Percentiles rank a stretch among this genome's conserved stretches.
Conservation (phyloP, 2,888 invertebrate species). For the Scaptomyza parva region DNA sequence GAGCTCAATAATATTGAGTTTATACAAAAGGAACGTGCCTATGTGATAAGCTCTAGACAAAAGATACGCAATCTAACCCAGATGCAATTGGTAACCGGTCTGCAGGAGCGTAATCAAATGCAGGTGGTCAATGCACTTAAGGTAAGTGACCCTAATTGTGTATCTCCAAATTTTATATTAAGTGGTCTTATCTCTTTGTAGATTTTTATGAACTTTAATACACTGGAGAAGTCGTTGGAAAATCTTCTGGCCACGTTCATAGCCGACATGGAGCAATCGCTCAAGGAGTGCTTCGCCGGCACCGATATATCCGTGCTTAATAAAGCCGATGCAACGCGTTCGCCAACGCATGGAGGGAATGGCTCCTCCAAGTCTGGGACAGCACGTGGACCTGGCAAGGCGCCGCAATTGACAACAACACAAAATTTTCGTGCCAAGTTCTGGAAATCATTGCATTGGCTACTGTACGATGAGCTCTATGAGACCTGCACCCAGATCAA, state of each 20-base stretch:
- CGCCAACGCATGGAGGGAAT: conserved; percentile 45
- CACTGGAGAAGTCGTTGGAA: conserved; percentile 82
- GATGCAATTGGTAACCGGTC: conserved; percentile 91
- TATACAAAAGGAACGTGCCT: conserved; percentile 90
- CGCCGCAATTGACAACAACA: conserved; percentile 86
- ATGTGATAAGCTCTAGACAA: conserved; percentile 89
- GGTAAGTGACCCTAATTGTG: conserved; percentile 80
- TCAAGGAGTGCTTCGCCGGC: conserved; percentile 84
- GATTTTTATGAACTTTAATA: conserved; percentile 84
- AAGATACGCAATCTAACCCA: conserved; percentile 93
- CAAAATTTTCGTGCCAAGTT: conserved; percentile 87
- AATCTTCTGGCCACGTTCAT: conserved; percentile 83
- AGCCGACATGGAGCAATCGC: conserved; percentile 83
- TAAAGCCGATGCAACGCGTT: conserved; percentile 84
- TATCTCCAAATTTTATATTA: not conserved
- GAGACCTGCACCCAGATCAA: conserved; percentile 88
- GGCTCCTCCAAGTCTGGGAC: conserved; percentile 18
- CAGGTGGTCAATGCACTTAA: conserved; percentile 89
- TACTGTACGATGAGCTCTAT: conserved; percentile 91
- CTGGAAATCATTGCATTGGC: conserved; percentile 95
- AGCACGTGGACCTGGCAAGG: conserved; percentile 85
- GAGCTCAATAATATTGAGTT: conserved; percentile 93
- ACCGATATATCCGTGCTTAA: conserved; percentile 85
- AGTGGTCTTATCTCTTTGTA: conserved; percentile 38
- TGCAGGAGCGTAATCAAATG: conserved; percentile 90